Percentiles rank a stretch among this genome's conserved stretches.
These are phyloP conservation scores for Petromus typicus DNA, from an alignment of 2,113 vertebrate genomes.

Conservation along the genomic window DNA sequence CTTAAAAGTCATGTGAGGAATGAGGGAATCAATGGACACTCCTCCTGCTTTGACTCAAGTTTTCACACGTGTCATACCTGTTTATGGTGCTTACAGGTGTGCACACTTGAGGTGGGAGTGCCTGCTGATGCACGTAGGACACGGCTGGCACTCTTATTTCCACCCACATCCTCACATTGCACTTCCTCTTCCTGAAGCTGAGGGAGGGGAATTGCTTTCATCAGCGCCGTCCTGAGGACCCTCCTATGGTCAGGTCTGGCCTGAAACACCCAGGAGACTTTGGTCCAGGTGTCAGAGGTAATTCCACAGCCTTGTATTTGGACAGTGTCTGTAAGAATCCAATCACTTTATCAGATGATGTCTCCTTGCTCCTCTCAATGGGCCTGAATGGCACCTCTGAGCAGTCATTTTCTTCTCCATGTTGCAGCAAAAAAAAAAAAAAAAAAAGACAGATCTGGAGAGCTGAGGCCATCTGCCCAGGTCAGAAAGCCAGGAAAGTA, in stretches of 20 bases:
- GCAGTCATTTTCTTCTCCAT: neutral
- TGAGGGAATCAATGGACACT: neutral
- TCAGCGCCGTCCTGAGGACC: neutral
- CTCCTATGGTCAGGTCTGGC: neutral
- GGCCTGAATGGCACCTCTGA: neutral
- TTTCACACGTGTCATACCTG: neutral
- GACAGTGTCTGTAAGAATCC: neutral
- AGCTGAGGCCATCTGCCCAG: neutral
- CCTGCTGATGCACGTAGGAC: neutral
- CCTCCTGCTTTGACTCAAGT: neutral
- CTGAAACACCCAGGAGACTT: neutral
- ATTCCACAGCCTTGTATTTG: neutral
- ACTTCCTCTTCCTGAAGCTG: neutral
- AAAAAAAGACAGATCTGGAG: neutral
- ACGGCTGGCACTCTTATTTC: neutral
- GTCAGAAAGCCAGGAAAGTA: conserved; percentile 35
- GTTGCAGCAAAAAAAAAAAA: neutral
- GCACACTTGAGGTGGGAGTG: fast-evolving
- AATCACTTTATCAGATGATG: conserved; percentile 6
- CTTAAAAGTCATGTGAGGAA: neutral
- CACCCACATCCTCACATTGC: neutral
- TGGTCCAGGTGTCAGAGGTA: neutral
- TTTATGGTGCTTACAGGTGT: neutral
- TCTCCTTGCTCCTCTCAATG: neutral
- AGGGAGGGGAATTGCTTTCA: neutral